Evolutionary conservation across 2,888 invertebrate genomes (phyloP), one percentile per base, ranked within the genome.

Genomic region (Acrobasis suavella): DNA sequence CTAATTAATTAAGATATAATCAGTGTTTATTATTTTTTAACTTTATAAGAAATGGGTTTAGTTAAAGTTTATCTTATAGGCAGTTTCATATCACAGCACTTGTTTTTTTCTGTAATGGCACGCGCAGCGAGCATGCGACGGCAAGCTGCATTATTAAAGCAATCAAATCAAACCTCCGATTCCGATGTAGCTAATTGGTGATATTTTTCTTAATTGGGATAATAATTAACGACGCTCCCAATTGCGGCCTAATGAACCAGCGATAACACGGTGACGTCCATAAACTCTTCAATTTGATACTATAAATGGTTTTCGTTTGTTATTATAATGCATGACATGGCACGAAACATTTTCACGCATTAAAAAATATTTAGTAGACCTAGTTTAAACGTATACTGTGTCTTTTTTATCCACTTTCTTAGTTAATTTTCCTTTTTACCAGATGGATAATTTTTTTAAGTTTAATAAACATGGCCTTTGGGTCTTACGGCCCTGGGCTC

Each of bases 81-180:
- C 42, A 42, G 42, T 42, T 42, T 42, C 42, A 6, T 32, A 22
- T 1, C 3, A 22, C 1, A 22, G 22, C 22, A 22, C 22, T 22
- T 22, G 22, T 22, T 22, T 22, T 22, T 22, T n/a, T n/a, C n/a
- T 22, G 22, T 22, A 32, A 32, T 8, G 32, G 32, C 81, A 77
- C 73, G 74, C 74, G 73, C 72, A 68, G 12, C 56, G 52, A 64
- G 69, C 77, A 74, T 80, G 78, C 72, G 67, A 64, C 69, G 76
- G 72, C 76, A 78, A 77, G 78, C 76, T 77, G 67, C 69, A 69
- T 70, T 69, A 70, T 72, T 70, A 73, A 69, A 69, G 65, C 76
- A 72, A 73, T 71, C 69, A 71, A 71, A 70, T 66, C 67, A 50
- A 66, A 66, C 69, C 71, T 65, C 64, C 66, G 64, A 66, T 65